A percentile compares a stretch with the other conserved stretches of the same genome.
Conservation (phyloP, 1,140 invertebrate genomes). For the Penaeus vannamei region DNA sequence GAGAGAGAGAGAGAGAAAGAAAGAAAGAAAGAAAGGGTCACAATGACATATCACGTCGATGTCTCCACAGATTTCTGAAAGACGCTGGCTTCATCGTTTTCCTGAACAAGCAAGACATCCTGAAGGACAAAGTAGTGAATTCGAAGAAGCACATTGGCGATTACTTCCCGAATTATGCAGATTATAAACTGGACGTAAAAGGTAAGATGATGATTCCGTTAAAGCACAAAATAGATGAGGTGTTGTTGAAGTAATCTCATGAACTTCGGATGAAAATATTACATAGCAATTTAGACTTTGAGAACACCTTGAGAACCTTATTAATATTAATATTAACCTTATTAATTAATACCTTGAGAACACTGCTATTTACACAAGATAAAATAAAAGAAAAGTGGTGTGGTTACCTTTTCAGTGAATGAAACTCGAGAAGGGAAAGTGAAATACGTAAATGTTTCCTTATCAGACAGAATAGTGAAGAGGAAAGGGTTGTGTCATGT, state of each 20-base stretch:
- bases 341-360: no score
- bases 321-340: no score
- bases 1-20: no score
- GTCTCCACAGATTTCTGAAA: slow-evolving; percentile 71
- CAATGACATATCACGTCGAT: not conserved
- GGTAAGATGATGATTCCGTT: slow-evolving; percentile 49
- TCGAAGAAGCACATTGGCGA: slow-evolving; percentile 77
- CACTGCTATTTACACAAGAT: no score
- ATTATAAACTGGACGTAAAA: slow-evolving; percentile 74
- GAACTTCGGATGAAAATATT: not conserved
- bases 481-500: no score
- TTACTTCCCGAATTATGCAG: slow-evolving; percentile 79
- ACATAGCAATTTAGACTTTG: not conserved
- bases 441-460: no score
- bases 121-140: slow-evolving; percentile 79
- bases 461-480: no score
- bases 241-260: not conserved
- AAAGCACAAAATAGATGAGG: not conserved
- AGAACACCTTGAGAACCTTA: no score
- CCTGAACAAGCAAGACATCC: slow-evolving; percentile 86
- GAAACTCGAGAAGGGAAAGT: no score
- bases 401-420: no score
- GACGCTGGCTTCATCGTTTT: slow-evolving; percentile 85
- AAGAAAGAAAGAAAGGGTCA: no score
- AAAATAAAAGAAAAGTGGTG: no score